Evolutionary conservation across 2,888 invertebrate species (phyloP).

Genomic region (Reticulitermes lucifugus): DNA sequence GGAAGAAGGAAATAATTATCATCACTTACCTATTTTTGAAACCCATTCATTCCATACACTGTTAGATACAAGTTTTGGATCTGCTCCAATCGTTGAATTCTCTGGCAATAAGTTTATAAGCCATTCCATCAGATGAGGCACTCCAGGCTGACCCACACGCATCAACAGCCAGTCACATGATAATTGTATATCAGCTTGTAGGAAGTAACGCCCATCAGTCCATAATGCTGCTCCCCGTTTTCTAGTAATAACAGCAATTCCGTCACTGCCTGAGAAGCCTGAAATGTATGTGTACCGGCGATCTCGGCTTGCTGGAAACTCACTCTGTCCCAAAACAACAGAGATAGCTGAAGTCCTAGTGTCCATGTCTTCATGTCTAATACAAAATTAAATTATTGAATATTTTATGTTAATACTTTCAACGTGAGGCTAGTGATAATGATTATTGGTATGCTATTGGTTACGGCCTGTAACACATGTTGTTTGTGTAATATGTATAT

Average conservation of each 20-base stretch:
- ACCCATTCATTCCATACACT: slow-evolving; percentile 75
- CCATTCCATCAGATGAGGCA: slow-evolving; percentile 76
- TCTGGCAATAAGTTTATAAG: slow-evolving; percentile 65
- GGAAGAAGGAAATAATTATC: too few species aligned
- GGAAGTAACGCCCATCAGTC: slow-evolving; percentile 90
- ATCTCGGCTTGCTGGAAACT: slow-evolving; percentile 81
- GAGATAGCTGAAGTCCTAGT: background rate
- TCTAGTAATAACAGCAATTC: slow-evolving; percentile 76
- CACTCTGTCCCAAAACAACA: slow-evolving; percentile 70
- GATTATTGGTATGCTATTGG: too few species aligned
- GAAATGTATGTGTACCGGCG: slow-evolving; percentile 82
- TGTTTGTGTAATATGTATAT: too few species aligned
- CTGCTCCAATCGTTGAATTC: slow-evolving; percentile 76
- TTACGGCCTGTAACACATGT: too few species aligned
- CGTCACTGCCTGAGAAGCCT: slow-evolving; percentile 83
- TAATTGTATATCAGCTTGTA: slow-evolving; percentile 87
- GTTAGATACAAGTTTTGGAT: slow-evolving; percentile 79
- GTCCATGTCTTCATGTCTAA: background rate
- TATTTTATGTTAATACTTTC: too few species aligned
- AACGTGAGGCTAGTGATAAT: too few species aligned
- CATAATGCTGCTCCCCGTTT: slow-evolving; percentile 80
- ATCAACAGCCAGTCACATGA: slow-evolving; percentile 83
- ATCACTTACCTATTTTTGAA: slow-evolving; percentile 64
- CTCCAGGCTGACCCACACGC: slow-evolving; percentile 50
- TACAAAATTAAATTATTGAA: too few species aligned